Evolutionary conservation across 2,113 vertebrate species (phyloP).

Genomic region (Marmota flaviventris): DNA sequence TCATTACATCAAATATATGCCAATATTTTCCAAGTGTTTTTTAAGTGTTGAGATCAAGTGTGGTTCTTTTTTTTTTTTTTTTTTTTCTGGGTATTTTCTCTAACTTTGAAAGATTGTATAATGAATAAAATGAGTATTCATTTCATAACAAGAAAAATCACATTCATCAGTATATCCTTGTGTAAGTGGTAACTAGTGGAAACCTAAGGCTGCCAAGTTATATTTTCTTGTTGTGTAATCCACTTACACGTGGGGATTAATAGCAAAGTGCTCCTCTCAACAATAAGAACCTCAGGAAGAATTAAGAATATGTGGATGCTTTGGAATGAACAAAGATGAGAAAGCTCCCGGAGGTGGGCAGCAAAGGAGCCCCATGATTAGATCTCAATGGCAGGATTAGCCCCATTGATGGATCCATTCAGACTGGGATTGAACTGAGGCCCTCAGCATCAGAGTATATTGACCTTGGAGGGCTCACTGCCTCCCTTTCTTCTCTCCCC

Average conservation of each 20-base stretch:
- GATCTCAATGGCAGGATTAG: constrained; percentile 53
- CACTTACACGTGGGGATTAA: constrained; percentile 41
- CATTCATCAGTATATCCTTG: neutral
- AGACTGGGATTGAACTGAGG: neutral
- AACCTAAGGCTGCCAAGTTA: neutral
- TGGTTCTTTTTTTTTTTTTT: neutral
- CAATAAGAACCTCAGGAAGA: neutral
- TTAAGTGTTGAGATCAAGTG: neutral
- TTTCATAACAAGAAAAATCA: neutral
- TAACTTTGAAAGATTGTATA: neutral
- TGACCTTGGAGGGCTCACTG: neutral
- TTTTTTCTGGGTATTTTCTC: neutral
- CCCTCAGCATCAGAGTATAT: neutral
- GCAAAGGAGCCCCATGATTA: constrained; percentile 9
- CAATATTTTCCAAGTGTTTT: neutral
- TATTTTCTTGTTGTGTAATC: constrained; percentile 9
- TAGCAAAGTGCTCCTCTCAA: neutral
- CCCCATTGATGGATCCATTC: neutral
- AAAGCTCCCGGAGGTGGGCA: neutral
- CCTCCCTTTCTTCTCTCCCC: neutral
- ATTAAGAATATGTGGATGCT: neutral
- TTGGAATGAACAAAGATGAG: neutral
- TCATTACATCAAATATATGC: neutral
- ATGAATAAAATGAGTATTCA: neutral
- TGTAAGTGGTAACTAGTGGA: neutral